phyloP scores from a whole-genome alignment of 2,797 vertebrate species.

The Podarcis lilfordi region DNA sequence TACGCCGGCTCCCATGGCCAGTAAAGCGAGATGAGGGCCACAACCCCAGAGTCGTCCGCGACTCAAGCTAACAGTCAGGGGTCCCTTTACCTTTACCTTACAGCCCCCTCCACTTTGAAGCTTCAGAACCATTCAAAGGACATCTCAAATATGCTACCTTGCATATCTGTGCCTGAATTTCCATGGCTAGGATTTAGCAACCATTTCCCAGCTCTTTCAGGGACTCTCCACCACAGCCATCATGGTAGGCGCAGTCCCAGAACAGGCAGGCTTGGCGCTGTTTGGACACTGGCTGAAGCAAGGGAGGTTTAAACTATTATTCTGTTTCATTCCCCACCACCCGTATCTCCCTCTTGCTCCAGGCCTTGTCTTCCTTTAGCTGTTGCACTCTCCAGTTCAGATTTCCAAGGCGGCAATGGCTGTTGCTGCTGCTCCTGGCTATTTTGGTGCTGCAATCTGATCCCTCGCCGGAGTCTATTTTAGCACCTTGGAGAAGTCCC shows the following conservation, averaged over 20 bases:
- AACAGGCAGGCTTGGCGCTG: fast-evolving
- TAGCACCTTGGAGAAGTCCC: slow-evolving; percentile 68
- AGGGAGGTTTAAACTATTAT: slow-evolving; percentile 42
- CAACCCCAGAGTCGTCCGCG: no score
- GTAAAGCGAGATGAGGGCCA: no score
- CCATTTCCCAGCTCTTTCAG: no score
- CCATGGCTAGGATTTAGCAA: neutral
- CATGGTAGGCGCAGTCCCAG: neutral
- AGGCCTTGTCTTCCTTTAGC: neutral
- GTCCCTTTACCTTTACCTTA: no score
- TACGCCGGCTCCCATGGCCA: no score
- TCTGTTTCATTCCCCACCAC: neutral
- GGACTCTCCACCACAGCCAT: no score
- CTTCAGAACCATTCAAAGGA: neutral
- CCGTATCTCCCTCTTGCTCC: neutral
- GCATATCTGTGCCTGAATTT: neutral
- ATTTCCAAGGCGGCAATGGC: slow-evolving; percentile 36
- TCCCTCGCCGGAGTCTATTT: slow-evolving; percentile 59
- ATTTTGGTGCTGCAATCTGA: slow-evolving; percentile 76
- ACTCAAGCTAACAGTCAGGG: no score
- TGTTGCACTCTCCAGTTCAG: neutral
- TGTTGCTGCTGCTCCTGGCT: slow-evolving; percentile 32
- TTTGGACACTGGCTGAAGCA: neutral
- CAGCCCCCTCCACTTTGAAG: neutral
- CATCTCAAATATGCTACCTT: neutral